Percentiles rank a stretch among this genome's conserved stretches.
Evolutionary conservation across 2,113 vertebrate genomes (phyloP).

Genomic region (Aspidoscelis tigris): DNA sequence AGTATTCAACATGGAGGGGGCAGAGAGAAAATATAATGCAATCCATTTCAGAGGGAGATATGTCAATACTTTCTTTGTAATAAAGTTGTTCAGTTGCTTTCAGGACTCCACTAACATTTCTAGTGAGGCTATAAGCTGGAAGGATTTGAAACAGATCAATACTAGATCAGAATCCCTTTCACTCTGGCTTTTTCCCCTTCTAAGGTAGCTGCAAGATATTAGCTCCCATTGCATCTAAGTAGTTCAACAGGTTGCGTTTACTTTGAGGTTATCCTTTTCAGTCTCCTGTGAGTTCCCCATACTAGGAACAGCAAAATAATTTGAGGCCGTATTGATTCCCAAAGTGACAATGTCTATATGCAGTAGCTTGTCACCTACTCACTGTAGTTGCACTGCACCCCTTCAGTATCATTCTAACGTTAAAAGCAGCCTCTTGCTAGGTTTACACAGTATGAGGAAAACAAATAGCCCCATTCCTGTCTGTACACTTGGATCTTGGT

Average conservation of each 20-base stretch:
- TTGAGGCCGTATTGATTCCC: background rate
- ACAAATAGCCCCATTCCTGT: background rate
- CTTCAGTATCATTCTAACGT: background rate
- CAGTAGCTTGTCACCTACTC: background rate
- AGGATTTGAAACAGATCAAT: background rate
- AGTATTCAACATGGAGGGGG: background rate
- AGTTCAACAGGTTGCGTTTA: background rate
- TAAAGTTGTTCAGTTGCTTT: background rate
- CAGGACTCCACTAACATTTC: background rate
- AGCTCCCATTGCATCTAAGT: background rate
- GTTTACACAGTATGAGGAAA: background rate
- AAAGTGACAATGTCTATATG: background rate
- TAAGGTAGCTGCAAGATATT: background rate
- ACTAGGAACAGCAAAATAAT: background rate
- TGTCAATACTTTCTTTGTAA: background rate
- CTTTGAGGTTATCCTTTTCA: background rate
- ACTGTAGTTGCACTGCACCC: background rate
- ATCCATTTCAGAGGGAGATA: background rate
- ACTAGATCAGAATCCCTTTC: background rate
- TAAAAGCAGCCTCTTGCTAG: background rate
- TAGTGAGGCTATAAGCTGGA: too few species aligned
- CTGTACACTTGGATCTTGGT: background rate
- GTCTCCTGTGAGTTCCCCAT: background rate
- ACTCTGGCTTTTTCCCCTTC: background rate
- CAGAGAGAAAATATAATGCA: background rate